These are phyloP conservation scores for Grapholita molesta DNA, from an alignment of 1,140 invertebrate genomes.

Conservation along the genomic window DNA sequence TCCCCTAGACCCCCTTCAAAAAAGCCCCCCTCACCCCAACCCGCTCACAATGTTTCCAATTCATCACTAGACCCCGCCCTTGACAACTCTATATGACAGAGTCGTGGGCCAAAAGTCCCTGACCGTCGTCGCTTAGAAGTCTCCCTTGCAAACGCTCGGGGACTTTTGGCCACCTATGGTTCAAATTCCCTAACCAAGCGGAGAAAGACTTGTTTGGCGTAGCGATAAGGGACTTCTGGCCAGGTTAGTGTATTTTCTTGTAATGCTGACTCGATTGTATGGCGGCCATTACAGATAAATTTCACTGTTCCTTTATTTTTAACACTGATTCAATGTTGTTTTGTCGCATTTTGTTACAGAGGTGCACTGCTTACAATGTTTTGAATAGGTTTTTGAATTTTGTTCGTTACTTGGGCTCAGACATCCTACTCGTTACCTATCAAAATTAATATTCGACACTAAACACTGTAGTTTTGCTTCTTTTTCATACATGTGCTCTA, in stretches of 20 bases:
- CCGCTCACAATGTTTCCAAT: slow-evolving; percentile 68
- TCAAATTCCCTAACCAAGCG: slow-evolving; percentile 32
- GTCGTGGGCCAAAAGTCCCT: slow-evolving; percentile 47
- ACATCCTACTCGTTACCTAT: neutral
- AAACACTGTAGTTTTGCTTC: no score
- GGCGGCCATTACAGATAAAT: slow-evolving; percentile 67
- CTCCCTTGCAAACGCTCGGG: slow-evolving; percentile 29
- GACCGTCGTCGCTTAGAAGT: slow-evolving; percentile 28
- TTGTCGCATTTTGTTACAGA: slow-evolving; percentile 26
- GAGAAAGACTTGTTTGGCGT: slow-evolving; percentile 26
- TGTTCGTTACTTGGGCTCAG: neutral
- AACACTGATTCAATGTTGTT: slow-evolving; percentile 37
- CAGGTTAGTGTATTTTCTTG: slow-evolving; percentile 59
- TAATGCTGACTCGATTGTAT: slow-evolving; percentile 47
- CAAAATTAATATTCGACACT: no score
- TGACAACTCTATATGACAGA: slow-evolving; percentile 78
- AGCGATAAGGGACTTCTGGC: slow-evolving; percentile 37
- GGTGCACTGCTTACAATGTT: neutral
- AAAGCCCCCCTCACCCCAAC: slow-evolving; percentile 46
- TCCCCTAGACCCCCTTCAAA: slow-evolving; percentile 53
- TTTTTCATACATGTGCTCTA: no score
- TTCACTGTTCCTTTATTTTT: slow-evolving; percentile 48
- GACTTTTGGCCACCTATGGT: slow-evolving; percentile 35
- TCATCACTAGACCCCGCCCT: slow-evolving; percentile 77
- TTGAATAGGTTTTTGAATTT: neutral